These are phyloP conservation scores for Proctacanthus coquilletti DNA, from an alignment of 1,140 invertebrate species.

Conservation along the genomic window DNA sequence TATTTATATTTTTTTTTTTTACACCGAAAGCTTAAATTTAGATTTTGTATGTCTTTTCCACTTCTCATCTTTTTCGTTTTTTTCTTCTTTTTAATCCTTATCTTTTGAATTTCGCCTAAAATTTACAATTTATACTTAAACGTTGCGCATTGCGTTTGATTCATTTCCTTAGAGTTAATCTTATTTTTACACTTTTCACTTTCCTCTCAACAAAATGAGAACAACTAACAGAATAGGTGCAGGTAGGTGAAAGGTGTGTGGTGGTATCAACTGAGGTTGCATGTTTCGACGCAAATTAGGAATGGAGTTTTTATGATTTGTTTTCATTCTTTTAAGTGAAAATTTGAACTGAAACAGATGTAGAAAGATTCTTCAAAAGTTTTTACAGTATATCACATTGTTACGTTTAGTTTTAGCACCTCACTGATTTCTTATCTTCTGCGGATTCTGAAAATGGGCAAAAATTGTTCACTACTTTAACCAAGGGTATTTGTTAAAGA, in stretches of 20 bases:
- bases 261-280: constrained; percentile 12
- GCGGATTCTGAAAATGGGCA: neutral
- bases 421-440: constrained; percentile 2
- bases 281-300: constrained; percentile 6
- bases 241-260: constrained; percentile 6
- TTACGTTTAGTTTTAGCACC: constrained; percentile 2
- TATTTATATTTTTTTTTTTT: constrained; percentile 15
- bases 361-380: constrained; percentile 4
- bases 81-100: constrained; percentile 5
- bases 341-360: too few species aligned
- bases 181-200: neutral
- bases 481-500: neutral
- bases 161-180: neutral
- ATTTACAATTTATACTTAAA: constrained; percentile 4
- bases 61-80: neutral
- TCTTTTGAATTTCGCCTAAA: constrained; percentile 2
- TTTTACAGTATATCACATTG: constrained; percentile 6
- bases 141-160: neutral
- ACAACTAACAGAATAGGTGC: neutral
- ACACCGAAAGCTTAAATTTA: constrained; percentile 32
- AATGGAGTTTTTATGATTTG: neutral
- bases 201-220: too few species aligned
- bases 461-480: neutral
- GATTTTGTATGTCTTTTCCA: constrained; percentile 6
- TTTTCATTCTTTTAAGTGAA: constrained; percentile 2